phyloP scores from a whole-genome alignment of 2,113 vertebrate genomes.

The Neotoma lepida region DNA sequence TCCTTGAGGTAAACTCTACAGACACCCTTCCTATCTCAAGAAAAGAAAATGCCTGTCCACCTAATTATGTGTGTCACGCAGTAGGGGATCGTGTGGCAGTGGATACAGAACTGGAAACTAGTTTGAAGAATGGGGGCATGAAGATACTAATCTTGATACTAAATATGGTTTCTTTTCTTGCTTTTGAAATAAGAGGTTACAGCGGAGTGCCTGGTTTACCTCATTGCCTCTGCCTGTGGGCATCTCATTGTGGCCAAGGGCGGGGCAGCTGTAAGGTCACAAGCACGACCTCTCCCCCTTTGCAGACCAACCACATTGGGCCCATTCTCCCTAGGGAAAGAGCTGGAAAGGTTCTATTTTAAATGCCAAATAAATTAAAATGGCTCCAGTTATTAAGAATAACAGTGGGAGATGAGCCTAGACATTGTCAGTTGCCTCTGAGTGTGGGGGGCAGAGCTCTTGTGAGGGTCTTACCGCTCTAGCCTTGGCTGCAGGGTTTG shows the following conservation, averaged over 20 bases:
- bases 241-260: background rate
- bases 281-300: background rate
- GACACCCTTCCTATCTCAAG: background rate
- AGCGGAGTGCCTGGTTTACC: accelerated
- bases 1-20: background rate
- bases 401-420: accelerated
- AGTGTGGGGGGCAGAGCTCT: background rate
- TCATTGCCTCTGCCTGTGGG: background rate
- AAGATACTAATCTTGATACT: background rate
- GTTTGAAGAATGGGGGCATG: no score
- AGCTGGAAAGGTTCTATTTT: background rate
- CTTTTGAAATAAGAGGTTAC: background rate
- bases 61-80: background rate
- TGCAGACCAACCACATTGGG: background rate
- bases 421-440: background rate
- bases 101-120: background rate
- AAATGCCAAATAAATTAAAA: no score
- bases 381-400: no score
- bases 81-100: accelerated
- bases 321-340: accelerated
- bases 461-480: accelerated
- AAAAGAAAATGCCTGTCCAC: background rate
- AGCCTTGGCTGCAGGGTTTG: no score
- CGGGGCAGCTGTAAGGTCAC: background rate
- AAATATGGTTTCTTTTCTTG: accelerated